A percentile compares a stretch with the other conserved stretches of the same genome.
Conservation (phyloP, 2,888 invertebrate genomes). For the Blomia tropicalis region DNA sequence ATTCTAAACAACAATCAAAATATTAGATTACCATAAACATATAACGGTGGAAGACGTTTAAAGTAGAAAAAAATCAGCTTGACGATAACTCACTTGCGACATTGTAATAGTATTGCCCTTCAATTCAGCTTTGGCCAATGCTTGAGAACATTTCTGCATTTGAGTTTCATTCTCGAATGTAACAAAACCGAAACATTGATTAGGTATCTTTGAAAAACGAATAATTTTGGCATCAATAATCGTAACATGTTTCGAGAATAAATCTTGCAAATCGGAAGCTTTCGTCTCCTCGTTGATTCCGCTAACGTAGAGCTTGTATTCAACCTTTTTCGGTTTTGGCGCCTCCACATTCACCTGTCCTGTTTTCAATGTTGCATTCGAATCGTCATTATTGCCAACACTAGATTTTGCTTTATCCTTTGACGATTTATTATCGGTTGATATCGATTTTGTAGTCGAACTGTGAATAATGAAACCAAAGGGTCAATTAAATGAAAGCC, state of each 20-base stretch:
- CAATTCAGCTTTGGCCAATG: slow-evolving; percentile 76
- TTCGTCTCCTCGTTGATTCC: slow-evolving; percentile 75
- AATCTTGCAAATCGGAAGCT: slow-evolving; percentile 81
- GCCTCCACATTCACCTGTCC: neutral
- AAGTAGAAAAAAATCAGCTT: too few relatives aligned
- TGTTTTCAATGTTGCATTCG: too few relatives aligned
- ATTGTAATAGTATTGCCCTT: slow-evolving; percentile 88
- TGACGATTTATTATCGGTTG: neutral
- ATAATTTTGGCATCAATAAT: slow-evolving; percentile 84
- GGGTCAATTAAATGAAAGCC: neutral
- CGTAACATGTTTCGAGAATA: slow-evolving; percentile 59
- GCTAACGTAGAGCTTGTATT: slow-evolving; percentile 81
- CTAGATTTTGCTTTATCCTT: slow-evolving; percentile 10
- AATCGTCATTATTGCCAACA: neutral
- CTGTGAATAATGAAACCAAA: neutral
- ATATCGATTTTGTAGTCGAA: neutral
- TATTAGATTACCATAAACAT: too few relatives aligned
- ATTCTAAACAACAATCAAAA: slow-evolving; percentile 13
- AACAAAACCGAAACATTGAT: slow-evolving; percentile 62
- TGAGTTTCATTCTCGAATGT: slow-evolving; percentile 69
- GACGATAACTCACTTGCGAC: slow-evolving; percentile 21
- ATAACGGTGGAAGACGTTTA: too few relatives aligned
- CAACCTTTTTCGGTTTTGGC: slow-evolving; percentile 26
- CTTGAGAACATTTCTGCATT: slow-evolving; percentile 39
- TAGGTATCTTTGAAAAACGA: slow-evolving; percentile 78